phyloP scores from a whole-genome alignment of 2,797 vertebrate genomes.

The Ctenopoma kingsleyae region DNA sequence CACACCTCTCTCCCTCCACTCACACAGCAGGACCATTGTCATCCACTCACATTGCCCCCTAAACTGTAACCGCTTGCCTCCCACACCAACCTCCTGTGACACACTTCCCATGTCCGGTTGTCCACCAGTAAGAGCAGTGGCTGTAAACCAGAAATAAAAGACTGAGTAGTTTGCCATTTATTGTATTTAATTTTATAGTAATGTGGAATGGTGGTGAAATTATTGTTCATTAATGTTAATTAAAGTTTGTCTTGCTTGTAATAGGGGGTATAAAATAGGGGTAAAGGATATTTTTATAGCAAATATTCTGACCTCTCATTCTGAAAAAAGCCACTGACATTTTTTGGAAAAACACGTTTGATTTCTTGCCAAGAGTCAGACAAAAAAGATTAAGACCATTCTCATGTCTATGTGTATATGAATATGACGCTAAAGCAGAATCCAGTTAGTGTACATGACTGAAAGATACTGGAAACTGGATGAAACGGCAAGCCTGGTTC shows the following conservation, averaged over 20 bases:
- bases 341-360: not conserved
- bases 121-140: not conserved
- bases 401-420: not conserved
- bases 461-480: not conserved
- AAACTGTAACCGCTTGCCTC: slow-evolving; percentile 44
- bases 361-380: not conserved
- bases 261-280: too few species aligned
- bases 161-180: not conserved
- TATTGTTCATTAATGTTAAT: not conserved
- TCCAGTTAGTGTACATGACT: not conserved
- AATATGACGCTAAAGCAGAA: not conserved
- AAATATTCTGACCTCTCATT: not conserved
- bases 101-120: slow-evolving; percentile 31
- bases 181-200: not conserved
- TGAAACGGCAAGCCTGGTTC: too few species aligned
- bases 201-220: not conserved
- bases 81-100: slow-evolving; percentile 30
- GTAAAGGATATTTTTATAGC: not conserved
- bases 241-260: too few species aligned
- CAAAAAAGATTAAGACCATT: not conserved
- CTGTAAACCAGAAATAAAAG: not conserved
- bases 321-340: too few species aligned
- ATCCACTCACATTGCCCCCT: slow-evolving; percentile 31
- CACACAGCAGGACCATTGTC: slow-evolving; percentile 81
- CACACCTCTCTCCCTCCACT: slow-evolving; percentile 65